Conservation (phyloP, 2,113 vertebrate species). For the Datnioides undecimradiatus region DNA sequence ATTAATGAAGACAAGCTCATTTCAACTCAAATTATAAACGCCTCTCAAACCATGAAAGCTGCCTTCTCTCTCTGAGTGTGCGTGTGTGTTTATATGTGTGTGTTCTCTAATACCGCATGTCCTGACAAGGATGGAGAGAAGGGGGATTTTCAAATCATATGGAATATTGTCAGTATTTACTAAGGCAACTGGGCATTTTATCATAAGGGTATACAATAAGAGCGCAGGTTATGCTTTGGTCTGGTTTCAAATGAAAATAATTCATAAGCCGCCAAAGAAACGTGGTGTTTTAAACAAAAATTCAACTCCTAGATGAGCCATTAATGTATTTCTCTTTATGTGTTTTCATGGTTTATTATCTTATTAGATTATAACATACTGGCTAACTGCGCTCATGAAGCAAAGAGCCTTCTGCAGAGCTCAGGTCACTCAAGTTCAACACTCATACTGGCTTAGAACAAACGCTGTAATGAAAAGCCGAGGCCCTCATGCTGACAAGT, state of each 20-base stretch:
- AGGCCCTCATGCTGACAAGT: constrained; percentile 1
- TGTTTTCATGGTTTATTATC: not conserved
- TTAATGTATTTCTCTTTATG: not conserved
- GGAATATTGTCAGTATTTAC: constrained; percentile 4
- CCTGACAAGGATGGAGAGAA: constrained; percentile 33
- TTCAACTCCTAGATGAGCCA: not conserved
- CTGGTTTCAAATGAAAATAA: not conserved
- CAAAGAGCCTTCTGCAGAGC: not conserved
- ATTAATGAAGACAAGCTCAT: constrained; percentile 76
- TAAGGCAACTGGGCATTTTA: not conserved
- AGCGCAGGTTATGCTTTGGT: not conserved
- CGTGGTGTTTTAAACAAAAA: not conserved
- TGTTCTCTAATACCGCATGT: constrained; percentile 34
- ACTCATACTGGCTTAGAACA: not conserved
- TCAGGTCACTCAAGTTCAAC: not conserved
- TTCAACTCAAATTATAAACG: constrained; percentile 74
- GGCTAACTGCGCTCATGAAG: not conserved
- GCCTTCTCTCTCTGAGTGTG: constrained; percentile 12
- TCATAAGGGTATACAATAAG: not conserved
- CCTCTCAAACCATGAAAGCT: constrained; percentile 66
- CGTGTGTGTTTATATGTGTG: not conserved
- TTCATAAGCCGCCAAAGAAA: not conserved
- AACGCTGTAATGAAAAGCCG: constrained; percentile 9
- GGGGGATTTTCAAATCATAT: not conserved
- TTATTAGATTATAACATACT: not conserved